Base-by-base conservation (phyloP, 2,113 vertebrate species). In the Seriola quinqueradiata region DNA sequence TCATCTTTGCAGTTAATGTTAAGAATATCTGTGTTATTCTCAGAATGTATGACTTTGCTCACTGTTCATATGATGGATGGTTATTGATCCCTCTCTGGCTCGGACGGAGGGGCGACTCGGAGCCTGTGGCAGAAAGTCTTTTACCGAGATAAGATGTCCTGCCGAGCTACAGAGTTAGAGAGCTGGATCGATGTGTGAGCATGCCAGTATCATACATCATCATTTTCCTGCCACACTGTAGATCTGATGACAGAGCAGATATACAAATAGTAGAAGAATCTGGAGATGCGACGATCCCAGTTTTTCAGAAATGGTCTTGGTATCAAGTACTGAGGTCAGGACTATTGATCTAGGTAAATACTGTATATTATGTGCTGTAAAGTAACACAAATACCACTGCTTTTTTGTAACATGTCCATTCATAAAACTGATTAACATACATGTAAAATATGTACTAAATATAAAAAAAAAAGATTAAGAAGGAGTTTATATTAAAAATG, bases 11-110 rank as follows among this genome's bases (percentile, higher is more conserved):
- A 0, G 44, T 66, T 55, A 8, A 75, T 71, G 38, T 50, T 58
- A 79, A 21, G 21, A 70, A 67, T 55, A 23, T 36, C 17, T 40
- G 36, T 50, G 46, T 80, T 74, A 28, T 70, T 46, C 42, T 69
- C 36, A 66, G 57, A 69, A 77, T 66, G 59, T 38, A 42, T 57
- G 74, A 44, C 57, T 80, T 73, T 77, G 80, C 61, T 73, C 61
- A 14, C 54, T 57, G 54, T 58, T 70, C 50, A 19, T 46, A 38
- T 58, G 89, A 88, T 67, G 17, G 85, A 90, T 89, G 75, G 77
- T 21, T 87, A 87, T 92, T 84, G 84, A 92, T 86, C 67, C 32
- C 4, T 17, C 46, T 69, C 70, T 55, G 70, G 77, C 67, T 82
- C 34, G 46, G 74, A 69, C 4, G 28, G 61, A 70, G 66, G 76